Evolutionary conservation across 1,140 invertebrate genomes (phyloP).

Genomic region (Pomacea maculata): DNA sequence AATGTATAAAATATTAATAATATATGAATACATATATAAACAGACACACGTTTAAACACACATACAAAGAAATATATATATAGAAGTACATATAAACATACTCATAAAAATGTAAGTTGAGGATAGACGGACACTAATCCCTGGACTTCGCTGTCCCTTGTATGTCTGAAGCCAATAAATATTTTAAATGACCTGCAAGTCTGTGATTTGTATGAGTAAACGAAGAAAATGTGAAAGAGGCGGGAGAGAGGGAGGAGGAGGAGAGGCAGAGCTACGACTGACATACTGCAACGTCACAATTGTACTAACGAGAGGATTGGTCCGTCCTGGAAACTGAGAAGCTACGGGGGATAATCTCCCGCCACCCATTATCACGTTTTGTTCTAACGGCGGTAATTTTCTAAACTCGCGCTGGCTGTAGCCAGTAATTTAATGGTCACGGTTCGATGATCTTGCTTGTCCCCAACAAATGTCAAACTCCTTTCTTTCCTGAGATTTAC

Average conservation of each 20-base stretch:
- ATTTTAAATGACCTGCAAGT: background rate
- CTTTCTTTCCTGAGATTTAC: conserved; percentile 3
- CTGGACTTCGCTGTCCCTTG: background rate
- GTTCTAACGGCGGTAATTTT: background rate
- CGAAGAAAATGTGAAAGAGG: background rate
- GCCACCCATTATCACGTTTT: background rate
- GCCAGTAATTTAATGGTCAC: conserved; percentile 3
- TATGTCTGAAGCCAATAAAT: background rate
- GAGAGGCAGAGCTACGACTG: background rate
- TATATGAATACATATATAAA: background rate
- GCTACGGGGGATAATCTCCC: background rate
- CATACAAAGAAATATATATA: background rate
- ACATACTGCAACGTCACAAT: too few relatives aligned
- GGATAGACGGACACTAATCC: background rate
- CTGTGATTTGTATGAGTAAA: background rate
- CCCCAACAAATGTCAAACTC: conserved; percentile 2
- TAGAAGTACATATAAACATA: background rate
- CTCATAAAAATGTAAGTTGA: background rate
- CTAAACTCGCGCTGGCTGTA: background rate
- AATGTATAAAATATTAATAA: too few relatives aligned
- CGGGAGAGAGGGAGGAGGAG: background rate
- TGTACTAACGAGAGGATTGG: background rate
- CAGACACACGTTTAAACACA: background rate
- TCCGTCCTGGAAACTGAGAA: background rate
- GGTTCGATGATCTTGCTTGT: conserved; percentile 6